A percentile compares a stretch with the other conserved stretches of the same genome.
phyloP scores from a whole-genome alignment of 2,797 vertebrate species.

The Sebastes hubbsi region DNA sequence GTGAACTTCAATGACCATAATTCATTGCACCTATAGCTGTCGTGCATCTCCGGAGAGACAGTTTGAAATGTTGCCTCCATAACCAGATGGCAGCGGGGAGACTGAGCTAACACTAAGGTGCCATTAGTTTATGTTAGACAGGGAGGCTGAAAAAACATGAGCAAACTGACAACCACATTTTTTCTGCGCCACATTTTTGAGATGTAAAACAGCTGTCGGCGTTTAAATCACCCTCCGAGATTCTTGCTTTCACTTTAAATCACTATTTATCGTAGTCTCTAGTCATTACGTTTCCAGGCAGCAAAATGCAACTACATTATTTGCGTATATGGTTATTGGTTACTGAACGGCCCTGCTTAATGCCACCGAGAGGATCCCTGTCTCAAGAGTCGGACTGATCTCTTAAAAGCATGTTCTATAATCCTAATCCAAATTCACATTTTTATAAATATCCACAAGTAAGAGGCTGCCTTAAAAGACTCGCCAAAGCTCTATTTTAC shows the following conservation, averaged over 20 bases:
- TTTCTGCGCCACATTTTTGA: neutral
- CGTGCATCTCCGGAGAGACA: neutral
- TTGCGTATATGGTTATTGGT: neutral
- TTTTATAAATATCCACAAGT: slow-evolving; percentile 20
- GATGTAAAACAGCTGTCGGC: slow-evolving; percentile 38
- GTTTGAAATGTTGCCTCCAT: slow-evolving; percentile 20
- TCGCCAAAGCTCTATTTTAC: neutral
- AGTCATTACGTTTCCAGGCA: neutral
- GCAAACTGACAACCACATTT: neutral
- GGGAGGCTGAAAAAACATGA: slow-evolving; percentile 13
- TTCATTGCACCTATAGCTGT: neutral
- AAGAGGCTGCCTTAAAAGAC: neutral
- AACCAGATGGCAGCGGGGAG: slow-evolving; percentile 31
- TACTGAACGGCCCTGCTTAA: neutral
- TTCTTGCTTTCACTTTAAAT: slow-evolving; percentile 7
- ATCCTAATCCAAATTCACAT: slow-evolving; percentile 15
- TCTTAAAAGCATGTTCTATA: slow-evolving; percentile 31
- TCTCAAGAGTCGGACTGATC: slow-evolving; percentile 23
- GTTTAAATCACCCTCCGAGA: slow-evolving; percentile 22
- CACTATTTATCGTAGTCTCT: neutral
- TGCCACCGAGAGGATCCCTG: neutral
- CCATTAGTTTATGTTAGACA: slow-evolving; percentile 15
- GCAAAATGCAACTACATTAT: neutral
- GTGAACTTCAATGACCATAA: slow-evolving; percentile 11
- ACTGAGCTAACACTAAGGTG: slow-evolving; percentile 8